Evolutionary conservation across 2,888 invertebrate genomes (phyloP).

Genomic region (Pantelozetes paolii): DNA sequence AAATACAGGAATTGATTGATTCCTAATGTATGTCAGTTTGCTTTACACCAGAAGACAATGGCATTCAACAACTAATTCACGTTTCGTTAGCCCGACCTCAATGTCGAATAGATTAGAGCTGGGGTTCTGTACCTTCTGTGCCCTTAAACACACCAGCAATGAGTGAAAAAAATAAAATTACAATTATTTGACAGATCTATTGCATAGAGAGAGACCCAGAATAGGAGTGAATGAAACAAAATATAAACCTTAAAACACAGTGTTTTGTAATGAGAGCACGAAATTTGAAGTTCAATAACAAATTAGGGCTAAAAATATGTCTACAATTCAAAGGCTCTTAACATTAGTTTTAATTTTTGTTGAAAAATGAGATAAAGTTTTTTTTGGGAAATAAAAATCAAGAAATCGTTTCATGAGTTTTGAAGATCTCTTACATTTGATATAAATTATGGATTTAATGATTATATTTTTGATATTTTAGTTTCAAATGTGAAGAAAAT

Average conservation of each 20-base stretch:
- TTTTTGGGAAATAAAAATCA: not conserved
- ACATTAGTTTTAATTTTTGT: not conserved
- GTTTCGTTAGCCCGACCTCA: not conserved
- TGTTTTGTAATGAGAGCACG: not conserved
- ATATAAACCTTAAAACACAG: not conserved
- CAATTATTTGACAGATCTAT: conserved; percentile 7
- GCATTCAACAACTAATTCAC: not conserved
- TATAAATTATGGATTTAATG: conserved; percentile 11
- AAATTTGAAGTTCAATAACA: not conserved
- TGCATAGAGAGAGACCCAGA: not conserved
- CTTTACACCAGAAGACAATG: not conserved
- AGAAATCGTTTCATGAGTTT: not conserved
- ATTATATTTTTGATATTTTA: too few species aligned
- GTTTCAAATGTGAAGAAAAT: too few species aligned
- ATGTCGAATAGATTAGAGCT: not conserved
- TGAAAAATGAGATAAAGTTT: too few species aligned
- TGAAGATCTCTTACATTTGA: not conserved
- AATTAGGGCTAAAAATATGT: not conserved
- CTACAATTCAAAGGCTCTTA: not conserved
- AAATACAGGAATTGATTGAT: not conserved
- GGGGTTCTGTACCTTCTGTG: not conserved
- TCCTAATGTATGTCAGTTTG: not conserved
- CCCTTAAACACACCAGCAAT: not conserved
- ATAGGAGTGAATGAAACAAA: not conserved
- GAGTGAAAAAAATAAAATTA: not conserved